Conservation (phyloP, 2,113 vertebrate genomes). For the Hassar affinis region DNA sequence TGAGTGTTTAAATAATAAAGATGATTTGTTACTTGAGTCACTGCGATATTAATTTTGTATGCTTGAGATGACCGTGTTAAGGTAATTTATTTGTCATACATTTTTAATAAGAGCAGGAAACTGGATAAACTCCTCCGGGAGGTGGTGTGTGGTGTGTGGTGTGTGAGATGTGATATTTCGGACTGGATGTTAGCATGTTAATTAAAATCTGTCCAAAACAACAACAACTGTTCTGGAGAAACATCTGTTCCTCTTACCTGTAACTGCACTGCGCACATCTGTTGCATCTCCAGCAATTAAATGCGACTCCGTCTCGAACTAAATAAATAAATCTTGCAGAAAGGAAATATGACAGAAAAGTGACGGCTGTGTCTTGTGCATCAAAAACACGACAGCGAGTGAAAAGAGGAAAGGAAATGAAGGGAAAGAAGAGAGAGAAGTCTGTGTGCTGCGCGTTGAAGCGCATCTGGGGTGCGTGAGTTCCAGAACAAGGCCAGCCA, state of each 20-base stretch:
- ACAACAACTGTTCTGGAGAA: not conserved
- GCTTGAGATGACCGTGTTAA: not conserved
- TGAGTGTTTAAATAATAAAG: not conserved
- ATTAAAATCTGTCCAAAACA: constrained; percentile 6
- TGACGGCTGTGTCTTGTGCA: not conserved
- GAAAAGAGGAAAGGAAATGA: not conserved
- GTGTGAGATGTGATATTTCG: constrained; percentile 7
- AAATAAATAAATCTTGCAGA: not conserved
- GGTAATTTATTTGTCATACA: not conserved
- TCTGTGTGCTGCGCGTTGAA: not conserved
- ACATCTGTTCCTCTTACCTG: constrained; percentile 10
- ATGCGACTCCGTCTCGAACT: not conserved
- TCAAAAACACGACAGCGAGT: not conserved
- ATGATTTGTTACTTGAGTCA: not conserved
- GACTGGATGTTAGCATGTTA: not conserved
- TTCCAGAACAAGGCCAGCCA: constrained; percentile 50
- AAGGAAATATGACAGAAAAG: not conserved
- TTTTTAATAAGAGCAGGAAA: not conserved
- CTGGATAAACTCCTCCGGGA: not conserved
- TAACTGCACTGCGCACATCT: constrained; percentile 11
- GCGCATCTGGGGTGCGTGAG: constrained; percentile 44
- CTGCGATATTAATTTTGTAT: too few species aligned
- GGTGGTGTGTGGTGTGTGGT: not conserved
- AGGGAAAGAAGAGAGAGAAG: not conserved
- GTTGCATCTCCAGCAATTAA: not conserved